Conservation (phyloP, 2,797 vertebrate species). For the Hippopotamyrus pictus region DNA sequence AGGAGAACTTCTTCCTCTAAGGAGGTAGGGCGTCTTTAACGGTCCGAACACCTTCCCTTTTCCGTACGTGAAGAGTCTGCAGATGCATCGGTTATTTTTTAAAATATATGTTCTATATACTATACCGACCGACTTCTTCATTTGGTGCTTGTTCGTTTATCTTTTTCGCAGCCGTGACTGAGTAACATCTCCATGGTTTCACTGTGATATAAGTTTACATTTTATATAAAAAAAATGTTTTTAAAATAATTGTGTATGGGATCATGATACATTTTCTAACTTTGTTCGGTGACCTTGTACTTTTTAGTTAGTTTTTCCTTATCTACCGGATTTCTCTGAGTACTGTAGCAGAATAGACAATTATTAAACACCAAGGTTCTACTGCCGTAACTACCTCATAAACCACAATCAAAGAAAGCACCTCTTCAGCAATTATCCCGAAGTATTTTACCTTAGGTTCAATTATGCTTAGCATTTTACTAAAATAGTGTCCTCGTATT, state of each 20-base stretch:
- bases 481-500: neutral
- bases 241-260: neutral
- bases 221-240: neutral
- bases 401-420: neutral
- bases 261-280: neutral
- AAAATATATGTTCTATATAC: neutral
- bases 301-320: neutral
- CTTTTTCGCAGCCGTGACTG: neutral
- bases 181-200: neutral
- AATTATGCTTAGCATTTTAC: neutral
- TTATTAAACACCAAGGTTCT: neutral
- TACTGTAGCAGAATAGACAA: neutral
- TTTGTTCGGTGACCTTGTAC: neutral
- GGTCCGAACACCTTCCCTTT: neutral
- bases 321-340: neutral
- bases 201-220: neutral
- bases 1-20: constrained; percentile 18
- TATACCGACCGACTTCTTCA: neutral
- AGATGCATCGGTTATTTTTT: neutral
- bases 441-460: neutral
- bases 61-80: neutral
- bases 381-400: neutral
- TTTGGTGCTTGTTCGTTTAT: neutral
- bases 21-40: neutral
- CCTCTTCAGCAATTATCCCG: neutral